Conservation (phyloP, 2,113 vertebrate species). For the Archocentrus centrarchus region DNA sequence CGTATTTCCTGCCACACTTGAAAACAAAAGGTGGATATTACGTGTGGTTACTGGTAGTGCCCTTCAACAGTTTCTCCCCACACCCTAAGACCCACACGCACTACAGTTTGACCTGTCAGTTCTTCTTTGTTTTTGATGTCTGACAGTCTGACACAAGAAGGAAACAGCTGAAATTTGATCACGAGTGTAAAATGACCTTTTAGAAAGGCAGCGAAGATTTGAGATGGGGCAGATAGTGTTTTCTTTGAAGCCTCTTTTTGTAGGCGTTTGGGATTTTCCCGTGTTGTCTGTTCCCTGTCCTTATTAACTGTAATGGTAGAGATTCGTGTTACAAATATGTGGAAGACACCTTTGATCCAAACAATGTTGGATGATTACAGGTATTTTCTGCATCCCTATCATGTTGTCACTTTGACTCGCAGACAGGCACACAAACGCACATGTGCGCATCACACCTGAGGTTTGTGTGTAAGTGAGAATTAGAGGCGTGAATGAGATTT, state of each 20-base stretch:
- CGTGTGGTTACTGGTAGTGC: slow-evolving; percentile 58
- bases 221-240: neutral
- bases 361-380: slow-evolving; percentile 66
- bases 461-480: slow-evolving; percentile 44
- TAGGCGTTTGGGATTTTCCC: slow-evolving; percentile 64
- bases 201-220: neutral
- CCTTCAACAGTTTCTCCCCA: slow-evolving; percentile 57
- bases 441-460: slow-evolving; percentile 27
- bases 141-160: slow-evolving; percentile 38
- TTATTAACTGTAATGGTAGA: slow-evolving; percentile 42
- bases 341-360: slow-evolving; percentile 66
- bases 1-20: slow-evolving; percentile 74
- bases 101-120: slow-evolving; percentile 9
- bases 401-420: slow-evolving; percentile 37
- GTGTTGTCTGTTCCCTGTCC: slow-evolving; percentile 5
- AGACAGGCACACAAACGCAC: neutral
- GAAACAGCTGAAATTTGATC: slow-evolving; percentile 62
- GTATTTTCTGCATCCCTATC: slow-evolving; percentile 45
- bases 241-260: slow-evolving; percentile 18
- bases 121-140: slow-evolving; percentile 37
- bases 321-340: slow-evolving; percentile 49
- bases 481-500: slow-evolving; percentile 61
- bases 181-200: slow-evolving; percentile 18
- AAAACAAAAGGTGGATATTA: slow-evolving; percentile 85
- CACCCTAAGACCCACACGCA: slow-evolving; percentile 56